Percentiles rank a stretch among this genome's conserved stretches.
Conservation (phyloP, 64 coral and sea anemone species). For the Actinia equina region DNA sequence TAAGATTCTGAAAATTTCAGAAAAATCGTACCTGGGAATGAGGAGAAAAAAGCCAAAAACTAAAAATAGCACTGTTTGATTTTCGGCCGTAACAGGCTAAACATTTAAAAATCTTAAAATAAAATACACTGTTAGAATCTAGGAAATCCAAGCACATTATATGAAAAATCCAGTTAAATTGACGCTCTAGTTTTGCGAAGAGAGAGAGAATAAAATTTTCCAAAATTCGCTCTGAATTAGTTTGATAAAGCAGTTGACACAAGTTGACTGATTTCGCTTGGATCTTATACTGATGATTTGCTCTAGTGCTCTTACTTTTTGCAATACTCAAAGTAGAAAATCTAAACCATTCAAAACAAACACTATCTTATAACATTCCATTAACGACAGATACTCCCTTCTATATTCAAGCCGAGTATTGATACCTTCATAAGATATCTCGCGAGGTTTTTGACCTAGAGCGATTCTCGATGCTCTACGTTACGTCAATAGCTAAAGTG, state of each 20-base stretch:
- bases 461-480: background rate
- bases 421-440: background rate
- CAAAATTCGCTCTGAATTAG: no score
- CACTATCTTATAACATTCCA: background rate
- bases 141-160: no score
- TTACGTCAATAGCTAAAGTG: background rate
- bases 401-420: background rate
- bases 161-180: no score
- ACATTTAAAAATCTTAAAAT: no score
- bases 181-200: no score
- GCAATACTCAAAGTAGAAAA: background rate
- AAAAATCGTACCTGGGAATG: no score
- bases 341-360: background rate
- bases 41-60: no score
- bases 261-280: background rate
- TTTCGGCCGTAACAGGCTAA: no score
- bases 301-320: background rate
- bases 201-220: no score
- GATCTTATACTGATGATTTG: background rate
- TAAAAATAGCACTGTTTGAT: no score
- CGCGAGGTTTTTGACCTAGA: background rate
- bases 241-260: background rate
- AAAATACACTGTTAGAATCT: no score
- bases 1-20: no score
- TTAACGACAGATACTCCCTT: background rate